Conservation (phyloP, 1,140 invertebrate species). For the Heterodera carotae region DNA sequence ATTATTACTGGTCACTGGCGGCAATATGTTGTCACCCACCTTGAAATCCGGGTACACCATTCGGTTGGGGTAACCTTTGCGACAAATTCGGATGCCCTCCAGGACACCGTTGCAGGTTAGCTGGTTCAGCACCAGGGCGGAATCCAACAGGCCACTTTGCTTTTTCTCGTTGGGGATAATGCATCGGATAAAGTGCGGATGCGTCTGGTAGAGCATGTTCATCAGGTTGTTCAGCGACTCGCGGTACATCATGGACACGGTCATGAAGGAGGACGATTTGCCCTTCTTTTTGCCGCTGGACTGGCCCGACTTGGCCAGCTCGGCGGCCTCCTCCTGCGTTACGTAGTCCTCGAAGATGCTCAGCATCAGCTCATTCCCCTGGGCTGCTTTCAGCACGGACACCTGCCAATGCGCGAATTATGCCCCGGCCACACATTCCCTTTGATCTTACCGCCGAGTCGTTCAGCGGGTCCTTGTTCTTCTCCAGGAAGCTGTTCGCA, state of each 20-base stretch:
- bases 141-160: slow-evolving; percentile 79
- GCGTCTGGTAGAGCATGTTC: slow-evolving; percentile 71
- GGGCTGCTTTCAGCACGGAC: slow-evolving; percentile 76
- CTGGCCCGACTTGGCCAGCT: slow-evolving; percentile 58
- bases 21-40: slow-evolving; percentile 1
- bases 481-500: slow-evolving; percentile 65
- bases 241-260: slow-evolving; percentile 66
- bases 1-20: slow-evolving; percentile 73
- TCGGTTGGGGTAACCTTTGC: slow-evolving; percentile 92
- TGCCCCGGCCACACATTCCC: not conserved
- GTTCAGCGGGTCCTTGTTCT: slow-evolving; percentile 66
- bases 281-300: slow-evolving; percentile 63
- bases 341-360: slow-evolving; percentile 62
- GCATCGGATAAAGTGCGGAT: slow-evolving; percentile 99
- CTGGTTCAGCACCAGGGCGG: slow-evolving; percentile 97
- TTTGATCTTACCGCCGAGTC: slow-evolving; percentile 82
- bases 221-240: slow-evolving; percentile 65
- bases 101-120: slow-evolving; percentile 99
- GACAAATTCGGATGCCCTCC: slow-evolving; percentile 99
- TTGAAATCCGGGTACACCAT: slow-evolving; percentile 81
- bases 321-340: slow-evolving; percentile 63
- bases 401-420: not conserved
- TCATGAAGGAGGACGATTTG: slow-evolving; percentile 65
- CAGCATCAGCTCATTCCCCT: slow-evolving; percentile 55
- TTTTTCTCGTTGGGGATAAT: slow-evolving; percentile 99